Base-by-base conservation (phyloP, 2,888 invertebrate species). In the Anorthoa munda region DNA sequence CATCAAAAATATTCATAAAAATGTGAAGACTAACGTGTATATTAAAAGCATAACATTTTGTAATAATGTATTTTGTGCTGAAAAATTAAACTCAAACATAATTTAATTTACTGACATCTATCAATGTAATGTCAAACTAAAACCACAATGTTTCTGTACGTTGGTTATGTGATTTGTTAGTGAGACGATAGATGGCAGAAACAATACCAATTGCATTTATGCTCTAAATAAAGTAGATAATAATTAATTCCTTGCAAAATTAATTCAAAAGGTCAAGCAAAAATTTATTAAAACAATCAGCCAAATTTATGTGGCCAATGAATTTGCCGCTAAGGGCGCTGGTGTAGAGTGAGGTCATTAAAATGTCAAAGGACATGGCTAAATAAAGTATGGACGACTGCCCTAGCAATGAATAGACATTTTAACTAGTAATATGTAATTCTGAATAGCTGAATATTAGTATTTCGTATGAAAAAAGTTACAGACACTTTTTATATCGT, bases 161-260 rank as follows among this genome's bases (percentile, higher is more conserved):
- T 53, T 53, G 12, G 39, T 77, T 39, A 39, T 9, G 9, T 39
- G 39, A 39, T 39, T 60, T 18, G 2, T 2, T 1, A 17, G 0
- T 4, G 7, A 1, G 45, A 17, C 12, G 50, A 58, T 51, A 81
- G 80, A 73, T 81, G 81, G 31, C 80, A 69, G 56, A 21, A 65
- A 4, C 15, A 65, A 23, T 23, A 18, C 17, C 15, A 23, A 15
- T 55, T 55, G 2, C 12, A 39, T n/a, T 13, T 53, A 12, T 53
- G 5, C 13, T 53, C 5, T 1, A 13, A 39, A 15, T 7, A n/a
- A 39, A n/a, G 18, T n/a, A 59, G 13, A 4, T 39, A 39, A 2
- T 7, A 39, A 39, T 2, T 59, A 39, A 13, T 59, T 59, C 39
- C n/a, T 13, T 58, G 31, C n/a, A 11, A 39, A 39, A 39, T 39